Percentiles rank a stretch among this genome's conserved stretches.
These are phyloP conservation scores for Scolopax rusticola DNA, from an alignment of 2,797 vertebrate genomes.

Conservation along the genomic window DNA sequence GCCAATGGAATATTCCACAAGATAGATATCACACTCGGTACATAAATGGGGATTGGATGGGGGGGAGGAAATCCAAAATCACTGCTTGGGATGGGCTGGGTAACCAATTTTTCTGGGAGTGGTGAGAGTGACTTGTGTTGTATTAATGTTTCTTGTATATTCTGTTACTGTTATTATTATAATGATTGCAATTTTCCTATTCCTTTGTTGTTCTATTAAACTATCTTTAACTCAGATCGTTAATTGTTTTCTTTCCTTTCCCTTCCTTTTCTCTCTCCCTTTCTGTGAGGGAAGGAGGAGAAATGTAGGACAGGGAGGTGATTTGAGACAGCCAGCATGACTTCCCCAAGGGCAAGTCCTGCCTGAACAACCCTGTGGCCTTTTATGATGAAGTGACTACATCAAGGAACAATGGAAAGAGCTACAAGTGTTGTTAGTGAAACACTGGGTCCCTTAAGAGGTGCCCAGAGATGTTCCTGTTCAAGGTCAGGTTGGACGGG, in stretches of 20 bases:
- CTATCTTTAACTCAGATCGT: neutral
- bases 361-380: neutral
- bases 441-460: neutral
- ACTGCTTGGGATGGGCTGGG: neutral
- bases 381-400: neutral
- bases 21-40: neutral
- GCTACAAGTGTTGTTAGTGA: neutral
- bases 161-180: neutral
- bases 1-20: neutral
- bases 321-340: neutral
- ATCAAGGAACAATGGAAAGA: neutral
- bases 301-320: neutral
- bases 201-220: neutral
- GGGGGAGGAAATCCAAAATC: neutral
- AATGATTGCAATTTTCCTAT: neutral
- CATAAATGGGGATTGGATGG: neutral
- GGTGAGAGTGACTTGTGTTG: neutral
- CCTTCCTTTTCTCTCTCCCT: neutral
- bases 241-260: neutral
- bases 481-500: neutral
- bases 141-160: neutral
- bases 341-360: neutral
- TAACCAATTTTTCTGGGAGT: neutral
- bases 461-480: neutral
- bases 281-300: neutral